Base-by-base conservation (phyloP, 2,888 invertebrate species). In the Cryptocephalus moraei region DNA sequence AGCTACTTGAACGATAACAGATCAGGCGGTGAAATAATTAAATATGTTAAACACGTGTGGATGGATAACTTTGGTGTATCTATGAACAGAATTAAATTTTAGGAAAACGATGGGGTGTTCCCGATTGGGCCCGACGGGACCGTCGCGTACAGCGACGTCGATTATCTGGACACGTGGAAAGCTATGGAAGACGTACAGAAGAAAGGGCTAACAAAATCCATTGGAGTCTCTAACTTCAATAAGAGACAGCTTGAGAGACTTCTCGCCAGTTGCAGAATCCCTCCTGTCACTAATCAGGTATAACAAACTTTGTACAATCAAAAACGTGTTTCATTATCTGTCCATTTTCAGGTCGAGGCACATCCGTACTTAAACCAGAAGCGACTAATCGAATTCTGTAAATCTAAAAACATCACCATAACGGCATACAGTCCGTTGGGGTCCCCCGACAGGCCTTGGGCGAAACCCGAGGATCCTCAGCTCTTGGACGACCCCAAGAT, bases 161-260 rank as follows among this genome's bases (percentile, higher is more conserved):
- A 88, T 68, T 86, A 79, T 62, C 61, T 86, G 36, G 91, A 86
- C 57, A 86, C 87, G 0, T 89, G 85, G 80, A 79, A 79, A 63
- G 88, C 77, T 0, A 79, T 93, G 84, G 92, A 92, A 66, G 71
- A 77, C 11, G 75, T 88, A 8, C 78, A 82, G 8, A 74, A 78
- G 49, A 72, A 76, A 51, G 89, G 89, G 0, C 73, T 89, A 6
- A 77, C 80, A 0, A 82, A 77, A 60, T 84, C 84, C 59, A 86
- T 93, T 62, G 93, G 93, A 0, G 64, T 93, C 1, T 89, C 89
- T 36, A 93, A 93, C 71, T 93, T 92, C 65, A 92, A 88, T 66
- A 80, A 76, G 56, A 72, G 76, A 41, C 92, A 93, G 68, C 68
- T 90, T 6, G 77, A 82, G 41, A 73, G 85, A 41, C 61, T 93